Evolutionary conservation across 2,113 vertebrate species (phyloP), one percentile per base, ranked within the genome.

Genomic region (Cathartes aura): DNA sequence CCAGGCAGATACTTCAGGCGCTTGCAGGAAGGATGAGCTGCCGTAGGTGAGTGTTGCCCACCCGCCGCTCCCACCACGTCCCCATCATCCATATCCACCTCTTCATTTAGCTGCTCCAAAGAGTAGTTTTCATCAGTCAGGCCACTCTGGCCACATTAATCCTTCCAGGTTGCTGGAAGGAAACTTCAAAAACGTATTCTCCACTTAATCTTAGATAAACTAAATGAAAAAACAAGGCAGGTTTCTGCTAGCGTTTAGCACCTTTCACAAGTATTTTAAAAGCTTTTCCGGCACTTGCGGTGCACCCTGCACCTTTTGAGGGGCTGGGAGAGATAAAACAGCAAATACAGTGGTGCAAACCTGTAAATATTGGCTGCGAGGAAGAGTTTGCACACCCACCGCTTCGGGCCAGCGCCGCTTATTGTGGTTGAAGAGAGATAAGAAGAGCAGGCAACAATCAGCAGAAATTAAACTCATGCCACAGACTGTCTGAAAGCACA

Each of bases 11-110:
- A 9, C 11, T 55, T 38, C 8, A 5, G 34, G 36, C 30, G 18
- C 27, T 16, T 14, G 47, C 47, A 30, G 42, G 30, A 53, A 42
- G 63, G 50, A 47, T 11, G 43, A 78, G 22, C 18, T 48, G n/a
- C 15, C 0, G 1, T 4, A 16, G 72, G 18, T 2, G 50, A 27
- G 30, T 2, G n/a, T 36, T 29, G 18, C 30, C 45, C 67, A 24
- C 27, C 15, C 5, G 2, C 68, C 0, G 2, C 15, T 40, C 43
- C 64, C 38, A 36, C 82, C n/a, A 17, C 0, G 1, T 59, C 45
- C 36, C 32, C 42, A 23, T 30, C 55, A 40, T 19, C 79, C 74
- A n/a, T 1, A 29, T 2, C 43, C 52, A 13, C 43, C 64, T 17
- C 53, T 50, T 60, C 56, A 12, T 47, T n/a, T 38, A 30, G 21